Percentiles rank a stretch among this genome's conserved stretches.
Conservation (phyloP, 2,797 vertebrate species). For the Chromis chromis region DNA sequence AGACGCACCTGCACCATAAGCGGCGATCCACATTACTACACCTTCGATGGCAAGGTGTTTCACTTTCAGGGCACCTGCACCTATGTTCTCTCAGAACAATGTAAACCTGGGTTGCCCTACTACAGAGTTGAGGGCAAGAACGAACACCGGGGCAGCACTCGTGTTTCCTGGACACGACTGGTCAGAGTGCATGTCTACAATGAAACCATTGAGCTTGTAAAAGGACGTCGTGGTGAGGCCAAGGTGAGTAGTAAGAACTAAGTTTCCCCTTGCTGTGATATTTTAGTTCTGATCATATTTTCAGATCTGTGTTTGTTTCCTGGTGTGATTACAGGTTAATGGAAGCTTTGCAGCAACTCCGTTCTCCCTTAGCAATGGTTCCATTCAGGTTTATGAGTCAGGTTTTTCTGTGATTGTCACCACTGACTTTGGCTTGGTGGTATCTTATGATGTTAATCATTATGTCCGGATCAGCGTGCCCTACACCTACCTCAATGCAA, state of each 20-base stretch:
- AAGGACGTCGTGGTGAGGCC: slow-evolving; percentile 56
- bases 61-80: slow-evolving; percentile 84
- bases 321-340: slow-evolving; percentile 70
- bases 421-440: slow-evolving; percentile 75
- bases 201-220: slow-evolving; percentile 76
- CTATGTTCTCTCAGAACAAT: slow-evolving; percentile 79
- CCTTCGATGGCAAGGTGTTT: slow-evolving; percentile 74
- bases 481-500: slow-evolving; percentile 66
- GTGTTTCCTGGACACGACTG: slow-evolving; percentile 72
- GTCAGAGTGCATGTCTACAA: slow-evolving; percentile 75
- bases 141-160: slow-evolving; percentile 71
- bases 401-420: slow-evolving; percentile 73
- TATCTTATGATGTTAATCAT: slow-evolving; percentile 71
- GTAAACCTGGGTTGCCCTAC: slow-evolving; percentile 43
- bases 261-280: accelerated
- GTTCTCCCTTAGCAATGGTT: slow-evolving; percentile 62
- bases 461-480: slow-evolving; percentile 71
- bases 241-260: slow-evolving; percentile 52
- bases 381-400: slow-evolving; percentile 66
- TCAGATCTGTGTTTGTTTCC: not conserved
- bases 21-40: slow-evolving; percentile 83
- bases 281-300: not conserved
- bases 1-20: slow-evolving; percentile 71
- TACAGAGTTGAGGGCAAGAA: slow-evolving; percentile 81
- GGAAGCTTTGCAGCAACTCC: slow-evolving; percentile 67